A percentile compares a stretch with the other conserved stretches of the same genome.
Conservation (phyloP, 2,113 vertebrate species). For the Rhodinocichla rosea region DNA sequence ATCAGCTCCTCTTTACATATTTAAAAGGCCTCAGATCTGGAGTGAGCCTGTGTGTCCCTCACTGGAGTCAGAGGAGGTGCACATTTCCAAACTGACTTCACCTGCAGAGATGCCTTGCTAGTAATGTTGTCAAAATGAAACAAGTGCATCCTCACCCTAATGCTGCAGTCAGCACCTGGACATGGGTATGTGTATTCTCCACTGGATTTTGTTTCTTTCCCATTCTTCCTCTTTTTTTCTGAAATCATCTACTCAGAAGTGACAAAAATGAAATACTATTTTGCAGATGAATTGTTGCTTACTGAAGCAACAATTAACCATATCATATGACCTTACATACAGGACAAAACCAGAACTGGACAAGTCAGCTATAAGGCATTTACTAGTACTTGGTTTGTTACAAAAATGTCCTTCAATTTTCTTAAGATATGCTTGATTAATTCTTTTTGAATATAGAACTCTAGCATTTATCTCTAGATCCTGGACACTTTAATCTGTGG, state of each 20-base stretch:
- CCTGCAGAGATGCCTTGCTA: not conserved
- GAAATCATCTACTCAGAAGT: not conserved
- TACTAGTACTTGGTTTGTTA: not conserved
- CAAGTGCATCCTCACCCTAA: fast-evolving
- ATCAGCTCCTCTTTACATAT: not conserved
- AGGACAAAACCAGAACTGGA: not conserved
- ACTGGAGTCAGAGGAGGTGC: not conserved
- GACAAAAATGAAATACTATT: not conserved
- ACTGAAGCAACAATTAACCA: not conserved
- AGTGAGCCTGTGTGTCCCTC: not conserved
- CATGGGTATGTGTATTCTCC: fast-evolving
- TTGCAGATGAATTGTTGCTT: not conserved
- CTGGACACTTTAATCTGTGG: not conserved
- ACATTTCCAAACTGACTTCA: not conserved
- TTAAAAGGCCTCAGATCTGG: not conserved
- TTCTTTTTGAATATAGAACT: not conserved
- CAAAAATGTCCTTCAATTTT: not conserved
- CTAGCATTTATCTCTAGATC: not conserved
- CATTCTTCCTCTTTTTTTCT: not conserved
- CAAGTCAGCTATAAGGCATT: not conserved
- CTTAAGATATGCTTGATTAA: not conserved
- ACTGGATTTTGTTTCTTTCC: not conserved
- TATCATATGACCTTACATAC: not conserved
- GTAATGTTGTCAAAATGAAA: not conserved
- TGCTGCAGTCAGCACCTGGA: not conserved